Evolutionary conservation across 2,888 invertebrate species (phyloP), one percentile per base, ranked within the genome.

Genomic region (Clivina fossor): DNA sequence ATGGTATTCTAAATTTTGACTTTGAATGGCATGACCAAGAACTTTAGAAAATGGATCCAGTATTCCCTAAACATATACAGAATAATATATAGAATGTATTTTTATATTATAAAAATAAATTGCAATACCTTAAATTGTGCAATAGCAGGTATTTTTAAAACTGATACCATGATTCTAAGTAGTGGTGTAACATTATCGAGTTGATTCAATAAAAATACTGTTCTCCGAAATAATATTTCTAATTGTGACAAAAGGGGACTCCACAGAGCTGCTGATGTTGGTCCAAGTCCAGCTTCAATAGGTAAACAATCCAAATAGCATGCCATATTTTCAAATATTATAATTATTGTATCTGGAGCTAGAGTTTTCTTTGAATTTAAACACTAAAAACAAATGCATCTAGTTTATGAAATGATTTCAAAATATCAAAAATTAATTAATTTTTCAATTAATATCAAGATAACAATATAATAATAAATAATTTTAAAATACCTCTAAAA

Each of bases 21-120:
- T 90, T 74, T 96, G 95, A 57, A 98, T 86, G n/a, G 90, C 85
- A 73, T 90, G 91, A 70, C 93, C 90, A 57, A 98, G 74, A 61
- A 97, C 85, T 79, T 98, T 98, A 0, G 96, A 91, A 71, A 97
- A 95, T 2, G 96, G 94, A 69, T 98, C 98, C 65, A 98, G 77
- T 61, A 97, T 82, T 13, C 87, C 86, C 86, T 88, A 72, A 54
- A 74, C 71, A 58, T 50, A 53, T 18, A 48, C 13, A 20, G 26
- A 50, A 16, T 19, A 9, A 9, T 11, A 26, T 20, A 22, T 33
- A 22, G 19, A 7, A 41, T 32, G 8, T 40, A 15, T 16, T 18
- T 50, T 11, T 18, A n/a, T n/a, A 37, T 15, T 16, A 16, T n/a
- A 16, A 37, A 16, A 37, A 16, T 16, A 5, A 9, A 3, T 18